Evolutionary conservation across 2,113 vertebrate genomes (phyloP).

Genomic region (Paralichthys olivaceus): DNA sequence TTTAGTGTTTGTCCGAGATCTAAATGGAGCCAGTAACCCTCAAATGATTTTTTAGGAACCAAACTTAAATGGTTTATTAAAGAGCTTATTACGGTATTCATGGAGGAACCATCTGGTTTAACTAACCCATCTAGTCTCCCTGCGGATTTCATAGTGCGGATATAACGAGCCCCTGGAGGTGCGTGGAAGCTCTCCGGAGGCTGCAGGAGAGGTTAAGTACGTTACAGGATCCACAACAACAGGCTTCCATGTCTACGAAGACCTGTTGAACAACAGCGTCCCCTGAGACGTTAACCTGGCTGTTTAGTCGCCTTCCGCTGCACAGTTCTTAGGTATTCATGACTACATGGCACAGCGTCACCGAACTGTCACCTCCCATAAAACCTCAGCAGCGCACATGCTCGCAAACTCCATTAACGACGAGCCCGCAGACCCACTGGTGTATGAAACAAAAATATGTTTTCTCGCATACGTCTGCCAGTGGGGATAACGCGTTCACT

Average conservation of each 20-base stretch:
- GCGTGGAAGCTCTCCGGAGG: not conserved
- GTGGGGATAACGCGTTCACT: conserved; percentile 34
- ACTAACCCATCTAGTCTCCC: not conserved
- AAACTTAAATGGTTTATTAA: not conserved
- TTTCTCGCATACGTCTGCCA: conserved; percentile 54
- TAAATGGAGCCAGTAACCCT: not conserved
- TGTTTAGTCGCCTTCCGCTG: conserved; percentile 29
- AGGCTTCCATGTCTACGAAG: not conserved
- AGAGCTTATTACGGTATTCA: not conserved
- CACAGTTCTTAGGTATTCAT: conserved; percentile 51
- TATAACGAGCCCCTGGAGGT: not conserved
- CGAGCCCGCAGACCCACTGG: conserved; percentile 11
- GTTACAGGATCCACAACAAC: conserved; percentile 21
- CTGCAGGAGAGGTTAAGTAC: not conserved
- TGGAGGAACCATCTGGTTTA: not conserved
- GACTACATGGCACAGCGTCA: conserved; percentile 34
- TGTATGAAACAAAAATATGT: conserved; percentile 53
- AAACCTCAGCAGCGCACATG: conserved; percentile 40
- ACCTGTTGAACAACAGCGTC: conserved; percentile 10
- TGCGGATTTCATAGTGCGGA: not conserved
- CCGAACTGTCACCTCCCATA: conserved; percentile 55
- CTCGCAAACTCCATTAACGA: conserved; percentile 39
- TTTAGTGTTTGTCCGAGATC: not conserved
- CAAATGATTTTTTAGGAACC: not conserved
- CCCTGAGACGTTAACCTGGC: conserved; percentile 19